Evolutionary conservation across 2,888 invertebrate species (phyloP).

Genomic region (Troides helena): DNA sequence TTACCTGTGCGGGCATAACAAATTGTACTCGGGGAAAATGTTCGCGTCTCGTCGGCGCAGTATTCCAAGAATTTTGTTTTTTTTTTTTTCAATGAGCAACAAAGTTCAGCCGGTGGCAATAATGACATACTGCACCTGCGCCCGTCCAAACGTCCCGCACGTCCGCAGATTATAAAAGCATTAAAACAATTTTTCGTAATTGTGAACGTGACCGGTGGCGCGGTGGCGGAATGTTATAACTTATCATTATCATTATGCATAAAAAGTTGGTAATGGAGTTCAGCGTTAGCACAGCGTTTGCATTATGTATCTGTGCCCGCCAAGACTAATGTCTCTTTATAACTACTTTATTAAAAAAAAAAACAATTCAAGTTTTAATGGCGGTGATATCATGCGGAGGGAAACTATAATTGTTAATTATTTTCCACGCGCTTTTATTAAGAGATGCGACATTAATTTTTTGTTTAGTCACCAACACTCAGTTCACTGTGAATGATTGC

Average conservation of each 20-base stretch:
- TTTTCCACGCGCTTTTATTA: not conserved
- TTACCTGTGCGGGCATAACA: slow-evolving; percentile 9
- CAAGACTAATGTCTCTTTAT: not conserved
- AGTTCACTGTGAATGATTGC: not conserved
- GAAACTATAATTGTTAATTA: not conserved
- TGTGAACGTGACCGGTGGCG: slow-evolving; percentile 17
- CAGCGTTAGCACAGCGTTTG: slow-evolving; percentile 8
- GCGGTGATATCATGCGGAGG: not conserved
- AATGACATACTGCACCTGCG: slow-evolving; percentile 14
- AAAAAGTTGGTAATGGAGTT: slow-evolving; percentile 14
- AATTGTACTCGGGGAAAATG: slow-evolving; percentile 14
- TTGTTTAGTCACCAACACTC: no score
- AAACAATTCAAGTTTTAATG: not conserved
- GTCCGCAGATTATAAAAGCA: slow-evolving; percentile 25
- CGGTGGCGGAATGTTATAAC: slow-evolving; percentile 23
- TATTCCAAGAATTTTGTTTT: slow-evolving; percentile 1
- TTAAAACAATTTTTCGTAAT: slow-evolving; percentile 27
- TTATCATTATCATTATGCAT: slow-evolving; percentile 20
- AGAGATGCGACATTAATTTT: no score
- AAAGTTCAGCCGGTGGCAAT: slow-evolving; percentile 20
- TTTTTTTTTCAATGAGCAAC: slow-evolving; percentile 8
- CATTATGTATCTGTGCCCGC: not conserved
- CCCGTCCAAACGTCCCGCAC: slow-evolving; percentile 9
- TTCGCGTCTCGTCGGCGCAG: not conserved
- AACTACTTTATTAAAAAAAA: not conserved